Evolutionary conservation across 2,797 vertebrate genomes (phyloP), one percentile per base, ranked within the genome.

Genomic region (Poecile montanus): DNA sequence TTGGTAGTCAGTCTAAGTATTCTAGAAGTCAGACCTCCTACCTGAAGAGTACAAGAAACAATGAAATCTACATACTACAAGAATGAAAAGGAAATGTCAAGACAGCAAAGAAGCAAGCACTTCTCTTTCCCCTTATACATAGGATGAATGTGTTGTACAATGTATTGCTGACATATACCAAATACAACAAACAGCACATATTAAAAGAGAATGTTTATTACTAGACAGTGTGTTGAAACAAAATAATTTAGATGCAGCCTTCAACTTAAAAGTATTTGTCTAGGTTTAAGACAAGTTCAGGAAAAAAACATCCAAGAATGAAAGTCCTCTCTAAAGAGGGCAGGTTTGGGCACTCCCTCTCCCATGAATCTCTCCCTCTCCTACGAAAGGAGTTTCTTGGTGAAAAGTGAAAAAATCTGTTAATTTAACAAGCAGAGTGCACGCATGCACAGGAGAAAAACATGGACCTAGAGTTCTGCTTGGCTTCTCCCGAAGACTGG

Each of bases 231-330:
- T 26, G 3, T 34, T 90, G 51, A 72, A 88, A 47, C 7, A 62
- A 25, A 82, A 45, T 25, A 61, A 22, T 14, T 42, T 85, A 60
- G 30, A 63, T 48, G 21, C 7, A 85, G 10, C 3, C 26, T 73
- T 42, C 16, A 38, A 27, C 5, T 76, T 73, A 34, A 57, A 68
- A 76, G 11, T 3, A 11, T 36, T 65, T 88, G 13, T 65, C 40
- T 13, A 20, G 4, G 10, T 78, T 47, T 56, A 51, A 56, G 61
- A 38, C 1, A 16, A 38, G 26, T 10, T 78, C 16, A 65, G 50
- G n/a, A 47, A n/a, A 7, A 7, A 66, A 38, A 38, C 0, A 0
- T 26, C 27, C 9, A 36, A 5, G 27, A 36, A 13, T 13, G 3
- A 36, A 47, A 1, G 1, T 19, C 21, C 19, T 20, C 61, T 78